Base-by-base conservation (phyloP, 2,888 invertebrate species). In the Melanchra persicariae region DNA sequence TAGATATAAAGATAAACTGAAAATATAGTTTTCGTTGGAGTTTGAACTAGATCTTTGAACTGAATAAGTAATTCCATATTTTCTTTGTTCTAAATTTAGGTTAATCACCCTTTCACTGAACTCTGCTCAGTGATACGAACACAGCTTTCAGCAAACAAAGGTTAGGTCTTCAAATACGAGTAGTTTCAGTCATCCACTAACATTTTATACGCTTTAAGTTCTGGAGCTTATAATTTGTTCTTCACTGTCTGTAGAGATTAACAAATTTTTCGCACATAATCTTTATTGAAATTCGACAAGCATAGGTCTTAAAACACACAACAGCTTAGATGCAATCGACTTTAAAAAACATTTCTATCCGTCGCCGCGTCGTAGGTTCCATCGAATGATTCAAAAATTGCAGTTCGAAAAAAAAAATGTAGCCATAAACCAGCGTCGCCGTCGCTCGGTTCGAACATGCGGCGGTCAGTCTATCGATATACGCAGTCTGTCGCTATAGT, bases 91-190 rank as follows among this genome's bases (percentile, higher is more conserved):
- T 54, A 40, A 40, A 54, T 76, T 34, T 40, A 73, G 45, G 47
- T 40, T 52, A 68, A n/a, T 40, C 49, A 55, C 55, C 55, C 30
- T 66, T 74, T 34, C 15, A 47, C 5, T 59, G 30, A 59, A 52
- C 19, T 68, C 68, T 68, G 24, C 24, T n/a, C 24, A 19, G 30
- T 37, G 45, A 40, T 40, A 52, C 74, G 57, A 52, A 76, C 45
- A 59, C 52, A 68, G 47, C 30, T 30, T 6, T 30, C 30, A 17
- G 34, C 15, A 24, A 40, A 59, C 37, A 76, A 45, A 68, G 68
- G 19, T 54, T 45, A 54, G 34, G 34, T 37, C 37, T 76, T 49
- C 10, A 54, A 77, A 71, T 45, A 62, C 10, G 47, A 77, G 74
- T 45, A 62, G 34, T 70, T 62, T 71, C 45, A 47, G 26, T 15